These are phyloP conservation scores for Ophiothrix spiculata DNA, from an alignment of 35 echinoderm and acorn worm species.

Conservation along the genomic window DNA sequence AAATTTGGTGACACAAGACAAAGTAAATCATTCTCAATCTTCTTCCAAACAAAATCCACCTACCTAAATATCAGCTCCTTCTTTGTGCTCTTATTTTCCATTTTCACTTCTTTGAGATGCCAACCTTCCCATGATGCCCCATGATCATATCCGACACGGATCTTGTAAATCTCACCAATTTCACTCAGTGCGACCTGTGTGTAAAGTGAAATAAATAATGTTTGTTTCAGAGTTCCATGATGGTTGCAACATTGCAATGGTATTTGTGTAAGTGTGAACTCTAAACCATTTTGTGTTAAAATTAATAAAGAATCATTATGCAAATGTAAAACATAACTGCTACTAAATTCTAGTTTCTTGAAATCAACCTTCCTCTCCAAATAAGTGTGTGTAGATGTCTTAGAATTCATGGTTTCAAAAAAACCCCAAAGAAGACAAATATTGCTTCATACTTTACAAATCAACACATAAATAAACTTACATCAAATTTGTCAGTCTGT, in stretches of 20 bases:
- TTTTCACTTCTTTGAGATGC: conserved; percentile 69
- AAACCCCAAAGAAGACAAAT: not conserved
- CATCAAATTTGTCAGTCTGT: conserved; percentile 65
- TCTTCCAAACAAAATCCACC: no score
- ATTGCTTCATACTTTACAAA: not conserved
- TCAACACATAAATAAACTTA: conserved; percentile 24
- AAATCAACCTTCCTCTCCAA: not conserved
- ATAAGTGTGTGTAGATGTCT: no score
- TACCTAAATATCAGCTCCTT: no score
- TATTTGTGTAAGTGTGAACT: no score
- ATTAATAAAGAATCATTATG: not conserved
- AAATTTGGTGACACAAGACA: no score
- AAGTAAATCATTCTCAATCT: no score
- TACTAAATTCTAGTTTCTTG: not conserved
- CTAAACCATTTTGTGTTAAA: no score
- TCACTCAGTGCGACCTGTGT: conserved; percentile 46
- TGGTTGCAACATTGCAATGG: no score
- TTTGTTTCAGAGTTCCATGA: no score
- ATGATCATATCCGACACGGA: conserved; percentile 69
- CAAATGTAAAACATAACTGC: not conserved
- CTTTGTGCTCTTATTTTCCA: conserved; percentile 42
- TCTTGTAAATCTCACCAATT: conserved; percentile 67
- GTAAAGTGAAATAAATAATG: no score
- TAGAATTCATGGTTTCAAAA: no score
- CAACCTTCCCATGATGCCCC: conserved; percentile 65